Conservation (phyloP, 1,140 invertebrate genomes). For the Dysdera silvatica region DNA sequence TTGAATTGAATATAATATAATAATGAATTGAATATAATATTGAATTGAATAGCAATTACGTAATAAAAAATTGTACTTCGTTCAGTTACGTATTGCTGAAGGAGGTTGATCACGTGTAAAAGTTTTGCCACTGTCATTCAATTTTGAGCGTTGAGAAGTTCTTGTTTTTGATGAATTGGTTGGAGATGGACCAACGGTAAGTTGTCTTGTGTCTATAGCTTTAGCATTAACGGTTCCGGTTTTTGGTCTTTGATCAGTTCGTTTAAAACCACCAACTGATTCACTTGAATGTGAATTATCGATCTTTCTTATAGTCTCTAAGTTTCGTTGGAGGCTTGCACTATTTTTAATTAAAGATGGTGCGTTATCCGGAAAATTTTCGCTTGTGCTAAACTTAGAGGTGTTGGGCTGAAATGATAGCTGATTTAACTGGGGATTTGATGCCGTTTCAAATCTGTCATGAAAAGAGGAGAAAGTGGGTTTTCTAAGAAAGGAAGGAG, state of each 20-base stretch:
- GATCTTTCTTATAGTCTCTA: neutral
- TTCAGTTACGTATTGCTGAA: too few relatives aligned
- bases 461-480: neutral
- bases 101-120: too few relatives aligned
- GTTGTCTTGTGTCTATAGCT: constrained; percentile 3
- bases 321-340: constrained; percentile 13
- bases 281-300: constrained; percentile 21
- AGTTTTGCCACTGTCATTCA: too few relatives aligned
- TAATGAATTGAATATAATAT: too few relatives aligned
- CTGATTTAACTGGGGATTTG: neutral
- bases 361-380: constrained; percentile 7
- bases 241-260: constrained; percentile 9
- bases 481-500: neutral
- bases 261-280: constrained; percentile 1
- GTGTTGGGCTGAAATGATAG: neutral
- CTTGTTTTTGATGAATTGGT: constrained; percentile 15
- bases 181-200: constrained; percentile 19
- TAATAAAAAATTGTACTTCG: too few relatives aligned
- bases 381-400: constrained; percentile 12
- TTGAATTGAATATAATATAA: too few relatives aligned
- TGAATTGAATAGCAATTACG: too few relatives aligned
- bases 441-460: neutral
- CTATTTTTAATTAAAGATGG: neutral
- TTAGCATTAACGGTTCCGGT: constrained; percentile 5
- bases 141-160: too few relatives aligned